Conservation (phyloP, 2,113 vertebrate species). For the Dasyurus viverrinus region DNA sequence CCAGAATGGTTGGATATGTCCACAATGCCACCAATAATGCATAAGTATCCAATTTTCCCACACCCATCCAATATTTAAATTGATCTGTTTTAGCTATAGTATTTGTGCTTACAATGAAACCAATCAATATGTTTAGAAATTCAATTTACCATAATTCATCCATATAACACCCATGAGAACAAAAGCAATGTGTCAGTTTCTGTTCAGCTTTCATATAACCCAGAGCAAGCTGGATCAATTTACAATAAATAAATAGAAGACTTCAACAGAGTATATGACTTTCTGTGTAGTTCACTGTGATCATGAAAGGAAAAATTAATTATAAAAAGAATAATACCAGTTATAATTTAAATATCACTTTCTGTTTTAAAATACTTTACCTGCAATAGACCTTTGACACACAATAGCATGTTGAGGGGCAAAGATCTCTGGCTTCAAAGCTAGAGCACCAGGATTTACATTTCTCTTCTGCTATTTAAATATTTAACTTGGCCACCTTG, state of each 20-base stretch:
- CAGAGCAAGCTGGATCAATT: not conserved
- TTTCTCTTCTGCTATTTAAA: not conserved
- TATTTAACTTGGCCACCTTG: not conserved
- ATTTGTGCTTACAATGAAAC: not conserved
- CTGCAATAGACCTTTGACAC: not conserved
- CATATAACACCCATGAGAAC: not conserved
- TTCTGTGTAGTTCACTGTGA: not conserved
- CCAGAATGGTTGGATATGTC: too few relatives aligned
- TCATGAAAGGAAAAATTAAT: not conserved
- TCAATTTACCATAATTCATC: constrained; percentile 14
- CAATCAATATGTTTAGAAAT: not conserved
- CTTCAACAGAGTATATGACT: not conserved
- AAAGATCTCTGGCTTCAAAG: not conserved
- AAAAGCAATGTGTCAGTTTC: not conserved
- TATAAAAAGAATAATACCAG: not conserved
- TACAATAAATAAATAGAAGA: not conserved
- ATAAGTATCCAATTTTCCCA: not conserved
- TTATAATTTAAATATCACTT: not conserved
- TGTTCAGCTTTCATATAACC: not conserved
- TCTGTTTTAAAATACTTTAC: not conserved
- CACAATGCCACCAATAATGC: not conserved
- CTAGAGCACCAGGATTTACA: not conserved
- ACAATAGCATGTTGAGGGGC: not conserved
- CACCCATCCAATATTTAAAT: not conserved
- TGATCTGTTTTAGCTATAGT: not conserved